These are phyloP conservation scores for Drosophila nasuta DNA, from an alignment of 1,140 invertebrate species.

Conservation along the genomic window DNA sequence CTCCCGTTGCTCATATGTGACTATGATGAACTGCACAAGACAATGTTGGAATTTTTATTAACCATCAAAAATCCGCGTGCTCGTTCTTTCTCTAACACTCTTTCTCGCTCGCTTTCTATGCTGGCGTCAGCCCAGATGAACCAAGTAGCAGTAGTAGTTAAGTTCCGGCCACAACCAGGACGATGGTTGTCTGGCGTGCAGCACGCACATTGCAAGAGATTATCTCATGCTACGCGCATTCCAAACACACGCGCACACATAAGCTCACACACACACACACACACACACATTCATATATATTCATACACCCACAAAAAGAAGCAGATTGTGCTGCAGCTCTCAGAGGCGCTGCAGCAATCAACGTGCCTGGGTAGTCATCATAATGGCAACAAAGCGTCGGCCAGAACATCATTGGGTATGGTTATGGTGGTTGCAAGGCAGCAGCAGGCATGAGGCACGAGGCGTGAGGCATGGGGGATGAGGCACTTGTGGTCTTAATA, in stretches of 20 bases:
- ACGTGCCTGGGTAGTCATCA: constrained; percentile 74
- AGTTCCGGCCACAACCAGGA: constrained; percentile 37
- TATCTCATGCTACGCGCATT: constrained; percentile 82
- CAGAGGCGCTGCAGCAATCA: constrained; percentile 72
- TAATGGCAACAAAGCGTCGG: constrained; percentile 78
- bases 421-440: background rate
- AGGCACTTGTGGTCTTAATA: constrained; percentile 82
- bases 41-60: constrained; percentile 84
- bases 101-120: background rate
- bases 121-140: constrained; percentile 13
- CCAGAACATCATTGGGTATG: constrained; percentile 27
- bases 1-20: constrained; percentile 61
- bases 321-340: constrained; percentile 18
- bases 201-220: constrained; percentile 78
- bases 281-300: background rate
- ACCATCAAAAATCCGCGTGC: constrained; percentile 76
- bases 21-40: constrained; percentile 78
- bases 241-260: constrained; percentile 41
- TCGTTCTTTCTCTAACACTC: background rate
- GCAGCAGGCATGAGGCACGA: constrained; percentile 40
- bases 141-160: constrained; percentile 37
- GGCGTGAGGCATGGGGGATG: constrained; percentile 19
- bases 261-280: constrained; percentile 12
- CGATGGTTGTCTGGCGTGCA: constrained; percentile 66
- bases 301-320: constrained; percentile 6